Evolutionary conservation across 2,797 vertebrate genomes (phyloP).

Genomic region (Linurgus olivaceus): DNA sequence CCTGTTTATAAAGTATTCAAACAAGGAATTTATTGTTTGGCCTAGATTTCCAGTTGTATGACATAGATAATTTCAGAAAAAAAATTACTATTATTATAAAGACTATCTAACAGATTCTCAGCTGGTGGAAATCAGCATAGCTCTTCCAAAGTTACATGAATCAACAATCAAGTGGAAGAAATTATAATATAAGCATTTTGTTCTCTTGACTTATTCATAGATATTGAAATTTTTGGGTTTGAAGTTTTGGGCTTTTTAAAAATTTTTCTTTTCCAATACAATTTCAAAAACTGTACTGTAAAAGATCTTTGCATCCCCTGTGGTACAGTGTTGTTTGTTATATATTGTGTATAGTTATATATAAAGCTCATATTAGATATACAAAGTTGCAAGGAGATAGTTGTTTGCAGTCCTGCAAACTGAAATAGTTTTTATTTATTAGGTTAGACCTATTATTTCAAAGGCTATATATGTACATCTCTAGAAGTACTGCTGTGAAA

Average conservation of each 20-base stretch:
- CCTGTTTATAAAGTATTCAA: neutral
- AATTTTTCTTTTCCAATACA: neutral
- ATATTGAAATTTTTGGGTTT: neutral
- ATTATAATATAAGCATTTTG: neutral
- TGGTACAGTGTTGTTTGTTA: neutral
- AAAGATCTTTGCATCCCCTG: neutral
- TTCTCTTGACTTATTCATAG: neutral
- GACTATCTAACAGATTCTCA: neutral
- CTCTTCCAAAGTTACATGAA: neutral
- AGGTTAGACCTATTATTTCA: neutral
- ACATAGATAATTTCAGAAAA: neutral
- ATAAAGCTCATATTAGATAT: neutral
- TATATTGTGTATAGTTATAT: neutral
- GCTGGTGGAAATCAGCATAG: neutral
- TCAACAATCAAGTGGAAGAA: neutral
- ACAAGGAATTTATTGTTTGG: neutral
- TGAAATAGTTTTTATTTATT: neutral
- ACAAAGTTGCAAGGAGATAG: neutral
- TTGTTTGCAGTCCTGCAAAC: neutral
- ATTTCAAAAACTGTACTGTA: neutral
- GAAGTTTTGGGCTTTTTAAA: fast-evolving
- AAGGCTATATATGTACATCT: neutral
- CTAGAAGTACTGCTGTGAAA: neutral
- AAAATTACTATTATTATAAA: neutral
- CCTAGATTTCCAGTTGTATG: neutral